These are phyloP conservation scores for Tachysurus fulvidraco DNA, from an alignment of 2,113 vertebrate genomes.

Conservation along the genomic window DNA sequence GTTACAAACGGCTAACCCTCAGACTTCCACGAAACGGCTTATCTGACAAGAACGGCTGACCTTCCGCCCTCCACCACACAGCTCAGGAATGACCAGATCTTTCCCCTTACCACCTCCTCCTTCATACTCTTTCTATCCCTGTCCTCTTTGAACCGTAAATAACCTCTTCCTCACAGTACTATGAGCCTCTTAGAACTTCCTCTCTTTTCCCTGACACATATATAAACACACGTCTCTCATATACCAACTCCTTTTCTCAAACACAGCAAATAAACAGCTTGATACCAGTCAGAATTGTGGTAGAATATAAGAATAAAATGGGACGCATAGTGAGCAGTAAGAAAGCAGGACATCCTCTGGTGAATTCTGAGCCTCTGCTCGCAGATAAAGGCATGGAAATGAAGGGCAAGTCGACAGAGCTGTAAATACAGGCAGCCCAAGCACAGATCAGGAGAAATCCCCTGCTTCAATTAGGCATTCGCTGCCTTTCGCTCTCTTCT, in stretches of 20 bases:
- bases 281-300: slow-evolving; percentile 8
- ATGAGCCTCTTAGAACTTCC: slow-evolving; percentile 26
- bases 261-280: background rate
- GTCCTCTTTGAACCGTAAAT: slow-evolving; percentile 28
- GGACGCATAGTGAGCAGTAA: slow-evolving; percentile 40
- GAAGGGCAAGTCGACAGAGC: slow-evolving; percentile 50
- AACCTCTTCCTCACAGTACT: background rate
- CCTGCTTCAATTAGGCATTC: slow-evolving; percentile 57
- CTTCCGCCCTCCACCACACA: slow-evolving; percentile 45
- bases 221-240: background rate
- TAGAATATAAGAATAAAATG: slow-evolving; percentile 29
- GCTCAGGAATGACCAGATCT: slow-evolving; percentile 55
- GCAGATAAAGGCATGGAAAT: slow-evolving; percentile 52
- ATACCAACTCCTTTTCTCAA: background rate
- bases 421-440: slow-evolving; percentile 45
- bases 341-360: slow-evolving; percentile 45
- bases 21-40: slow-evolving; percentile 57
- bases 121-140: slow-evolving; percentile 1
- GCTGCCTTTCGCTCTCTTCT: slow-evolving; percentile 47
- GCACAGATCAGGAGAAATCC: slow-evolving; percentile 59
- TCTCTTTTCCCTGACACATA: background rate
- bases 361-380: slow-evolving; percentile 41
- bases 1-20: slow-evolving; percentile 51
- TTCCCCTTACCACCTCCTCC: slow-evolving; percentile 23
- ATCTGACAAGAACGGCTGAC: slow-evolving; percentile 56